phyloP scores from a whole-genome alignment of 2,113 vertebrate genomes.

The Nothobranchius kuhntae region DNA sequence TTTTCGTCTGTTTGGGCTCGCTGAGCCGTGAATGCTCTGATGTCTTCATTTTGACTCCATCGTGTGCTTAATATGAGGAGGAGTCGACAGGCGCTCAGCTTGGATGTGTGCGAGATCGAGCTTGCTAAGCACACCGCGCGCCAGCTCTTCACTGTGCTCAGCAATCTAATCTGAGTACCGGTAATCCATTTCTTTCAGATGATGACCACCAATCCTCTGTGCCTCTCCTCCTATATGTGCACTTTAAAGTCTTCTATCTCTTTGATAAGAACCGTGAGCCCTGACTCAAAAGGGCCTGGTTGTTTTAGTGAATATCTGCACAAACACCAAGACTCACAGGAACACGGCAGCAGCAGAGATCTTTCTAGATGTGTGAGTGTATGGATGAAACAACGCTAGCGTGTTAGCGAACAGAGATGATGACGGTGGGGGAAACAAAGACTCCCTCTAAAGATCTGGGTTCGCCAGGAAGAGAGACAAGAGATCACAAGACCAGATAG shows the following conservation, averaged over 20 bases:
- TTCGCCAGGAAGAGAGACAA: constrained; percentile 53
- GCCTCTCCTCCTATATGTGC: constrained; percentile 40
- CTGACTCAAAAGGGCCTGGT: too few species aligned
- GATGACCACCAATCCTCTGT: constrained; percentile 62
- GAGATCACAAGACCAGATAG: constrained; percentile 58
- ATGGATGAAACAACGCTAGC: constrained; percentile 44
- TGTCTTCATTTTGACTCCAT: constrained; percentile 64
- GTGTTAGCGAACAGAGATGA: constrained; percentile 18
- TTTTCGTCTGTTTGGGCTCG: neutral
- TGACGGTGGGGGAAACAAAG: constrained; percentile 50
- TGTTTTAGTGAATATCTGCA: constrained; percentile 6
- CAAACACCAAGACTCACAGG: constrained; percentile 31
- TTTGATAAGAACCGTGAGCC: constrained; percentile 58
- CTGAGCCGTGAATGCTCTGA: constrained; percentile 41
- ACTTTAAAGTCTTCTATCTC: constrained; percentile 74
- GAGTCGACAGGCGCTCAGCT: constrained; percentile 57
- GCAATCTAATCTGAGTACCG: constrained; percentile 75
- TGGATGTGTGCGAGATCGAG: constrained; percentile 38
- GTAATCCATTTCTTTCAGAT: constrained; percentile 81
- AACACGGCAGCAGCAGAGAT: constrained; percentile 20
- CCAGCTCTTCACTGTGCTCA: constrained; percentile 60
- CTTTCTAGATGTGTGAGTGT: constrained; percentile 29
- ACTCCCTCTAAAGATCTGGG: constrained; percentile 40
- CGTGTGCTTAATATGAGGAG: constrained; percentile 47
- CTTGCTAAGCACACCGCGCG: constrained; percentile 51